Evolutionary conservation across 2,113 vertebrate genomes (phyloP).

Genomic region (Kryptolebias marmoratus): DNA sequence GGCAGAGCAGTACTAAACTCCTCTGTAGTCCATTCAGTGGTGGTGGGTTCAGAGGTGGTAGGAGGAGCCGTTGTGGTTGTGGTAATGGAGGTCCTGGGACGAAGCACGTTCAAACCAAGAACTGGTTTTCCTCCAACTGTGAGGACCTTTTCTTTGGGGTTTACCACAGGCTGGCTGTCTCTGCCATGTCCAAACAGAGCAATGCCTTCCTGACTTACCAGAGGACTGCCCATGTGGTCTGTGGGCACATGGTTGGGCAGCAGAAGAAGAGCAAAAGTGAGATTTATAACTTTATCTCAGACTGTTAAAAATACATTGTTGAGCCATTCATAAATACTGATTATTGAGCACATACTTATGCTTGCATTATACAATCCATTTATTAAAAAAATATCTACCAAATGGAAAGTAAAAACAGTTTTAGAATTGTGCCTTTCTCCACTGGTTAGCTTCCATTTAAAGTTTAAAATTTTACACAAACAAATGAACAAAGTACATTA

Average conservation of each 20-base stretch:
- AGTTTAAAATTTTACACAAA: too few relatives aligned
- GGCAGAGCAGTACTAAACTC: constrained; percentile 69
- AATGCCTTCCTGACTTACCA: constrained; percentile 92
- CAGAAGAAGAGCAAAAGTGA: constrained; percentile 22
- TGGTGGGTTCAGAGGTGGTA: constrained; percentile 69
- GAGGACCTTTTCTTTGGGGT: constrained; percentile 91
- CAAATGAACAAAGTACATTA: constrained; percentile 67
- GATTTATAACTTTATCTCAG: not conserved
- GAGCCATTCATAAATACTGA: not conserved
- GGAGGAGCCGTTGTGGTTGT: constrained; percentile 71
- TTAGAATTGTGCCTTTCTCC: not conserved
- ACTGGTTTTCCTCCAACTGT: constrained; percentile 94
- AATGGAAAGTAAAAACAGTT: not conserved
- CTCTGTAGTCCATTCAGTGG: constrained; percentile 62
- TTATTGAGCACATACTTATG: not conserved
- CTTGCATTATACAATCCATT: not conserved
- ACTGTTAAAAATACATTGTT: not conserved
- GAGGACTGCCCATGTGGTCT: constrained; percentile 92
- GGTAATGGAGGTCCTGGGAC: constrained; percentile 77
- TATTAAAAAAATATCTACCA: not conserved
- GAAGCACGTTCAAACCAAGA: constrained; percentile 88
- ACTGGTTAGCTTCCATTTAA: too few relatives aligned
- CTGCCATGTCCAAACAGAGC: constrained; percentile 93
- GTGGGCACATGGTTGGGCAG: constrained; percentile 6
- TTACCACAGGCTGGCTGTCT: constrained; percentile 90